These are phyloP conservation scores for Porphyrio hochstetteri DNA, from an alignment of 2,113 vertebrate genomes.

Conservation along the genomic window DNA sequence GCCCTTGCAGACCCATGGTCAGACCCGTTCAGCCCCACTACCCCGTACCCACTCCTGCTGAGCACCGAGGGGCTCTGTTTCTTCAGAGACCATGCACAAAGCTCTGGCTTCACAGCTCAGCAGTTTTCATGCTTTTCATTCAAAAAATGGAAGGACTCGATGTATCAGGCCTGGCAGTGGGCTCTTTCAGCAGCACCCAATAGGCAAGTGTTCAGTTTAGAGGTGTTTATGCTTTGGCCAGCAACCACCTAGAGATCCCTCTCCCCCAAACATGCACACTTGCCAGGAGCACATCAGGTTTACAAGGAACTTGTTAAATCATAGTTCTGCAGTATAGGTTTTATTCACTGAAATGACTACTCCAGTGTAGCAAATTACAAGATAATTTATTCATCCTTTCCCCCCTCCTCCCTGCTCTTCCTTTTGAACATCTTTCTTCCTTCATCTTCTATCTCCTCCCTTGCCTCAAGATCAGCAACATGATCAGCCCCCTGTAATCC, in stretches of 20 bases:
- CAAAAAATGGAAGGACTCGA: neutral
- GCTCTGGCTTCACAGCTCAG: neutral
- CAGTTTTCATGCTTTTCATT: neutral
- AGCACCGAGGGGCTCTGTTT: neutral
- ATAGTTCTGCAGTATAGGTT: neutral
- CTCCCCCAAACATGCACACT: neutral
- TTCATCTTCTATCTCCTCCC: neutral
- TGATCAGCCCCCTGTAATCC: neutral
- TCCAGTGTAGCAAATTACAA: neutral
- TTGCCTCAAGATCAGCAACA: neutral
- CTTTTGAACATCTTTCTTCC: neutral
- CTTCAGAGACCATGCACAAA: neutral
- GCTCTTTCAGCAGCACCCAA: neutral
- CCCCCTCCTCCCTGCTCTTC: neutral
- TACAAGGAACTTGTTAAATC: neutral
- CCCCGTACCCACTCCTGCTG: neutral
- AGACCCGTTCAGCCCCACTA: rapidly evolving
- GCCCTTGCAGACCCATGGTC: neutral
- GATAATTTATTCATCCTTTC: slow-evolving; percentile 1
- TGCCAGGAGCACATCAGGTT: neutral
- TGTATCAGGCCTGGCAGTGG: rapidly evolving
- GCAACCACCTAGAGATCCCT: neutral
- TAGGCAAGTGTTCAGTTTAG: neutral
- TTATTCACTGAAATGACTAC: neutral
- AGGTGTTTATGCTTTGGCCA: neutral